These are phyloP conservation scores for Noctua janthe DNA, from an alignment of 2,888 invertebrate genomes.

Conservation along the genomic window DNA sequence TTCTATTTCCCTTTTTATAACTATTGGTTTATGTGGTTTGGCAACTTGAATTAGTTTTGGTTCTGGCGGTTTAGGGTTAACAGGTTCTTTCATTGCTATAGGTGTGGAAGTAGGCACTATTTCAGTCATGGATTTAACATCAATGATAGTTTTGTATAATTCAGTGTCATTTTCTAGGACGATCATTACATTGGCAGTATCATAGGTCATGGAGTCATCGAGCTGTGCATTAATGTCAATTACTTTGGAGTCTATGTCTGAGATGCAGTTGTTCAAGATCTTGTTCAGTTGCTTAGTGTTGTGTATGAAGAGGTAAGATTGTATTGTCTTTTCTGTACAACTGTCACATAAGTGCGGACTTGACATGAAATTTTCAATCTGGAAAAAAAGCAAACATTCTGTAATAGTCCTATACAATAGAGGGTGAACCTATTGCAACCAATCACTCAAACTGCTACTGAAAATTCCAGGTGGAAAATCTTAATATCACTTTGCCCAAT, in stretches of 20 bases:
- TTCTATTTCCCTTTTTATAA: conserved; percentile 15
- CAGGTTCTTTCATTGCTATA: conserved; percentile 47
- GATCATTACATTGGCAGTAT: conserved; percentile 75
- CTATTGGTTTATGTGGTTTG: conserved; percentile 18
- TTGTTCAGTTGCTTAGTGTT: conserved; percentile 74
- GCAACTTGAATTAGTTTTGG: conserved; percentile 4
- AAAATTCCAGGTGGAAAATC: not conserved
- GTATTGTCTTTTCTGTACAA: conserved; percentile 76
- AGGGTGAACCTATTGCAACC: not conserved
- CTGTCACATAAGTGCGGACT: conserved; percentile 71
- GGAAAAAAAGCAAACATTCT: conserved; percentile 49
- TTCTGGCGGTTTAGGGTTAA: not conserved
- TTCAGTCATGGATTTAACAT: conserved; percentile 65
- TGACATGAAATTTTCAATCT: conserved; percentile 72
- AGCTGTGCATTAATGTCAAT: conserved; percentile 71
- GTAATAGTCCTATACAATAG: not conserved
- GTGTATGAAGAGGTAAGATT: conserved; percentile 76
- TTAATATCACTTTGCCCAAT: not conserved
- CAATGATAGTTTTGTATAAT: conserved; percentile 66
- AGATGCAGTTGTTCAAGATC: conserved; percentile 72
- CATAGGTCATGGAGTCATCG: conserved; percentile 51
- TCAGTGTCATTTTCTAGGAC: conserved; percentile 75
- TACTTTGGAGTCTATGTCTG: conserved; percentile 75
- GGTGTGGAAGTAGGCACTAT: conserved; percentile 65
- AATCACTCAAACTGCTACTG: not conserved